Evolutionary conservation across 2,113 vertebrate species (phyloP), one percentile per base, ranked within the genome.

Genomic region (Peucedramus taeniatus): DNA sequence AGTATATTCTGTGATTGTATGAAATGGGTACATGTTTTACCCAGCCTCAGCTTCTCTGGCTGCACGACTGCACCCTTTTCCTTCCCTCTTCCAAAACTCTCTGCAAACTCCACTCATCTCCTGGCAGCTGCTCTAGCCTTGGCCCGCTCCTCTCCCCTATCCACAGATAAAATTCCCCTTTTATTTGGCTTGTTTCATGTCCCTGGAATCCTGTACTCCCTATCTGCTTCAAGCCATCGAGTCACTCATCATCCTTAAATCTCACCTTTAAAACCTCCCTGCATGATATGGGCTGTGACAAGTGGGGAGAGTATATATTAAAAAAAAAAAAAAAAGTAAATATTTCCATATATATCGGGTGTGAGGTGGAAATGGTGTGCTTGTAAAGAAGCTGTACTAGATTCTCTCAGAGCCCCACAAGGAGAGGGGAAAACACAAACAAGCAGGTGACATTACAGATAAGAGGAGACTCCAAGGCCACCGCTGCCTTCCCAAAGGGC

Each of bases 311-410:
- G n/a, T n/a, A 17, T 2, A 4, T 5, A 18, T 11, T 50, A 28
- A 37, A 28, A 19, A 14, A 19, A 10, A 42, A 42, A 14, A 42
- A 42, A 18, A 7, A 59, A 40, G 2, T 19, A 61, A 9, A 40
- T 21, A 26, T 6, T 15, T 19, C 10, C 6, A 11, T 18, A 19
- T 33, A 7, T 5, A 30, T 39, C 2, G 1, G 30, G 35, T 2
- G 13, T 0, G 3, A 63, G 0, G 1, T 15, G 17, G 13, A 57
- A 77, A 57, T 0, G 18, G 10, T 27, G 22, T 3, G 16, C 15
- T 10, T 19, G 20, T 37, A 30, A 78, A 44, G 7, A n/a, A 87
- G 22, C 31, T 45, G n/a, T 4, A 10, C 40, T 4, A 30, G 37
- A 17, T 35, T 42, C 49, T 10, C 70, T 75, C 30, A 9, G 51